Conservation (phyloP, 2,113 vertebrate genomes). For the Alexandromys fortis region DNA sequence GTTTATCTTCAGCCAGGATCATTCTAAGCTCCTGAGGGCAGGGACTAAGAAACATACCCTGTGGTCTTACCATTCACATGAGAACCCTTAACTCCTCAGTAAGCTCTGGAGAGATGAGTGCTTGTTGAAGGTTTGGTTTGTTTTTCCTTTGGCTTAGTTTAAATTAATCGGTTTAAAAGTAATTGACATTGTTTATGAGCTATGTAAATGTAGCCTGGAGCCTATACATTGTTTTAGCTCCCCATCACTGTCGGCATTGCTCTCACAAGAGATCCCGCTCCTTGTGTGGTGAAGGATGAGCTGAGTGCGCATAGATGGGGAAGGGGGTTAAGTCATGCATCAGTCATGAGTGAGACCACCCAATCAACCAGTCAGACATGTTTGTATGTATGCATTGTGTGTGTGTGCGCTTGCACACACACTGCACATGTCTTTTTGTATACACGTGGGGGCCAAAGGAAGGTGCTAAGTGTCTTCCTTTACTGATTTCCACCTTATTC, state of each 20-base stretch:
- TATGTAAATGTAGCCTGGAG: background rate
- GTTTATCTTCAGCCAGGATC: background rate
- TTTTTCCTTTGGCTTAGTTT: background rate
- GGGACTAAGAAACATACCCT: background rate
- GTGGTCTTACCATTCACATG: background rate
- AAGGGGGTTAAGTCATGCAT: background rate
- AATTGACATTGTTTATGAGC: conserved; percentile 35
- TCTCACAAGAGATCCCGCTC: background rate
- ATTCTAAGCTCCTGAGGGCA: background rate
- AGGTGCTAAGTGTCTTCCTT: background rate
- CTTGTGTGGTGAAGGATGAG: background rate
- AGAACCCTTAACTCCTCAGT: background rate
- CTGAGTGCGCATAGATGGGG: background rate
- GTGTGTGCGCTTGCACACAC: background rate
- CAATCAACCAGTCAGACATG: background rate
- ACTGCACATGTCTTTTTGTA: background rate
- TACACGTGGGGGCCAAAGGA: background rate
- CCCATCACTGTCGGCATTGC: background rate
- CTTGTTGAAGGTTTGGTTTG: background rate
- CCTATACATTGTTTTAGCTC: background rate
- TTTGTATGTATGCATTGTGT: background rate
- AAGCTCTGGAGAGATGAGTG: background rate
- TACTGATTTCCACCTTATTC: background rate
- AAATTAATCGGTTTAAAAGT: conserved; percentile 1
- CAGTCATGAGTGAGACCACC: background rate